A percentile compares a stretch with the other conserved stretches of the same genome.
phyloP scores from a whole-genome alignment of 2,113 vertebrate genomes.

The Engystomops pustulosus region DNA sequence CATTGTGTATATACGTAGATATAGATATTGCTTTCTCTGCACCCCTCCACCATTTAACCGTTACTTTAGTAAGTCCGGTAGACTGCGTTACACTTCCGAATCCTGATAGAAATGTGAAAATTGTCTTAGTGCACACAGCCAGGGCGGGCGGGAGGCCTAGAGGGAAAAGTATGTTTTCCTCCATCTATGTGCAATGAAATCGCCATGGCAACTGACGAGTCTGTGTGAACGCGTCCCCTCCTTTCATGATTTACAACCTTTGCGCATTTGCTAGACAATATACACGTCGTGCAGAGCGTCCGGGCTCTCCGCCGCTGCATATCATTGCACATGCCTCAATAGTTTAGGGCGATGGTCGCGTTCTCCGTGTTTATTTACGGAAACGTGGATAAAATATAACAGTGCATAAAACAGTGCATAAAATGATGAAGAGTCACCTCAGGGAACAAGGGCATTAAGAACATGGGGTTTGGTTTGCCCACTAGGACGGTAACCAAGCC shows the following conservation, averaged over 20 bases:
- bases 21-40: neutral
- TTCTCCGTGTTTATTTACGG: neutral
- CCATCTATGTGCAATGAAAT: conserved; percentile 50
- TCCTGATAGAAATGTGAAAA: conserved; percentile 25
- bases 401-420: neutral
- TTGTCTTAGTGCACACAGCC: neutral
- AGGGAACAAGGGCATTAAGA: no score
- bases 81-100: neutral
- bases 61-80: no score
- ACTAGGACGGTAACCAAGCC: no score
- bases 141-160: neutral
- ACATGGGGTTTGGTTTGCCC: no score
- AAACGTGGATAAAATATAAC: neutral
- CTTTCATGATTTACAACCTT: conserved; percentile 4
- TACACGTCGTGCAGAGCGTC: neutral
- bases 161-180: conserved; percentile 20
- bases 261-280: conserved; percentile 10
- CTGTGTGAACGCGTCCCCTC: neutral
- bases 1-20: no score
- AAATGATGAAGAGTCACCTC: neutral
- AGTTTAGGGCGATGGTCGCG: neutral
- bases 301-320: neutral
- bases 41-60: neutral
- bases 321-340: neutral
- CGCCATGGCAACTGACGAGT: conserved; percentile 61